Evolutionary conservation across 2,113 vertebrate species (phyloP), one percentile per base, ranked within the genome.

Genomic region (Hyla sarda): DNA sequence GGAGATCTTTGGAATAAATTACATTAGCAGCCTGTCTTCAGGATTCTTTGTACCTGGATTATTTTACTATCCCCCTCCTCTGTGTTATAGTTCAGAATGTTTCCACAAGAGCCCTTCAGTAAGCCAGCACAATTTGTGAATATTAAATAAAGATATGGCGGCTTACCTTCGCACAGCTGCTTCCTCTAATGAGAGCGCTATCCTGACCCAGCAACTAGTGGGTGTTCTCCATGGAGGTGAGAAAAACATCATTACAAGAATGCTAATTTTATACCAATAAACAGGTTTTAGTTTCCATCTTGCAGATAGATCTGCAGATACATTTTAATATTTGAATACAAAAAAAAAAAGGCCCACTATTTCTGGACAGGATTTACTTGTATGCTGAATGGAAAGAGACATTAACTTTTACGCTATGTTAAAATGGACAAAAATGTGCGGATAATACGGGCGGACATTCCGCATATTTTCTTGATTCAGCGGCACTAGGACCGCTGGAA

Each of bases 181-280:
- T 80, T 62, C 19, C 52, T 56, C 77, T 80, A 80, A 80, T 80
- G 34, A 80, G 54, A 80, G 14, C 28, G 77, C 77, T 41, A 62
- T 80, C 56, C 50, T 77, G 75, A 77, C 48, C 75, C 50, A 62
- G 34, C 77, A 25, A 60, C 77, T 62, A 56, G 56, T 80, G 34
- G 72, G 56, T 60, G 77, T 80, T 80, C 77, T 60, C 16, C 12
- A 41, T 25, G 23, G 34, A 80, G 77, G 77, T 80, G 77, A 80
- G 56, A 41, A 80, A 62, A 80, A 62, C 77, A 60, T 80, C 54
- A 62, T 80, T 80, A 80, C 37, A 45, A 45, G 12, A 60, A 80
- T 80, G 77, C 54, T 45, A 80, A 80, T 80, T 34, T 41, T n/a
- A 58, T 78, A 17, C 25, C 28, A 56, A 78, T 79, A 41, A 60